Conservation (phyloP, 1,140 invertebrate species). For the Leptinotarsa defecta region DNA sequence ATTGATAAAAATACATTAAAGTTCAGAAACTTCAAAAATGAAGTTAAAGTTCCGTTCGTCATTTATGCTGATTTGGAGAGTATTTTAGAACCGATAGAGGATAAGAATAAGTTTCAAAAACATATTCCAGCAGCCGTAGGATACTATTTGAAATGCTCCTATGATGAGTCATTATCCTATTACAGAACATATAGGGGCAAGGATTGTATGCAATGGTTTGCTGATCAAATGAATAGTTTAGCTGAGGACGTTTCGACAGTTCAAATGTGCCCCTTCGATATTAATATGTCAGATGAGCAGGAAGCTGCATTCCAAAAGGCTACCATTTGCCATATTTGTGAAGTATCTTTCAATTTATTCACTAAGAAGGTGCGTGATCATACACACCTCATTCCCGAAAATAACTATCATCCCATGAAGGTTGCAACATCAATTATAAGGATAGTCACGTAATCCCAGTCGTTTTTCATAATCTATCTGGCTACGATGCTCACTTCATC, state of each 20-base stretch:
- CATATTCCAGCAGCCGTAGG: too few species aligned
- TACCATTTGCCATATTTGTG: conserved; percentile 47
- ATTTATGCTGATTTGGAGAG: too few species aligned
- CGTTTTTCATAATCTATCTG: conserved; percentile 23
- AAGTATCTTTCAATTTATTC: conserved; percentile 23
- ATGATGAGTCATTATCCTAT: conserved; percentile 41
- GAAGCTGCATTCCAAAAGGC: conserved; percentile 1
- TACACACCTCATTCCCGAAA: conserved; percentile 43
- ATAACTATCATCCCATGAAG: too few species aligned
- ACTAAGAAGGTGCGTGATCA: conserved; percentile 23
- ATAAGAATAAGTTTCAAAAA: too few species aligned
- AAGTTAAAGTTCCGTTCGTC: too few species aligned
- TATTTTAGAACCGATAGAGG: too few species aligned
- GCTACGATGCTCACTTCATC: conserved; percentile 39
- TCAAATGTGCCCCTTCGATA: conserved; percentile 42
- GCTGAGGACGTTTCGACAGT: conserved; percentile 41
- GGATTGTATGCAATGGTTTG: conserved; percentile 46
- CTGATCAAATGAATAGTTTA: conserved; percentile 34
- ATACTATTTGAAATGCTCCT: not conserved
- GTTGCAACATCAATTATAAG: too few species aligned
- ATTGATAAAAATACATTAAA: too few species aligned
- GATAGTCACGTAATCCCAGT: too few species aligned
- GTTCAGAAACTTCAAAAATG: too few species aligned
- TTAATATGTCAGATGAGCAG: conserved; percentile 23
- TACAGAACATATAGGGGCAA: conserved; percentile 36